phyloP scores from a whole-genome alignment of 2,113 vertebrate genomes.

The Taxidea taxus region DNA sequence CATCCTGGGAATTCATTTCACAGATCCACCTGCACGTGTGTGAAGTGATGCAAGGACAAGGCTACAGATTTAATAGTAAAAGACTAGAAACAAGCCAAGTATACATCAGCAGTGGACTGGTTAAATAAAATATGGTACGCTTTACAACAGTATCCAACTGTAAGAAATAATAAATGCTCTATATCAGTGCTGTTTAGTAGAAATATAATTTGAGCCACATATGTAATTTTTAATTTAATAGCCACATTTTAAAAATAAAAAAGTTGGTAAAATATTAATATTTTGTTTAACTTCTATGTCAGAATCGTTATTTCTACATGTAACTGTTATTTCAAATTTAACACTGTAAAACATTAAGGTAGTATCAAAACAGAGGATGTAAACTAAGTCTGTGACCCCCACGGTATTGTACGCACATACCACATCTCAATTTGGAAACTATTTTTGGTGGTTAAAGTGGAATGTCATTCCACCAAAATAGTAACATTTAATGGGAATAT shows the following conservation, averaged over 20 bases:
- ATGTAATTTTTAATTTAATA: not conserved
- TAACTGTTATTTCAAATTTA: not conserved
- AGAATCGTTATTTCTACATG: not conserved
- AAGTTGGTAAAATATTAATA: not conserved
- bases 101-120: not conserved
- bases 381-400: not conserved
- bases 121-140: not conserved
- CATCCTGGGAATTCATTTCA: not conserved
- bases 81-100: not conserved
- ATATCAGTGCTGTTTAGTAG: not conserved
- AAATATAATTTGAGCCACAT: not conserved
- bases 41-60: not conserved
- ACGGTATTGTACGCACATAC: not conserved
- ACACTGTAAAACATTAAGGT: not conserved
- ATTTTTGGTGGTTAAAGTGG: not conserved
- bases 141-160: not conserved
- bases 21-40: not conserved
- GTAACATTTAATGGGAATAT: not conserved
- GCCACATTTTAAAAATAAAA: not conserved
- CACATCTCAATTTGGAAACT: not conserved
- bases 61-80: not conserved
- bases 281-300: conserved; percentile 1
- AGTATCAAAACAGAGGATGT: not conserved
- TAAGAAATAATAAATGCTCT: not conserved
- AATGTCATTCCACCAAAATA: not conserved